Evolutionary conservation across 2,113 vertebrate species (phyloP).

Genomic region (Tringa solitaria): DNA sequence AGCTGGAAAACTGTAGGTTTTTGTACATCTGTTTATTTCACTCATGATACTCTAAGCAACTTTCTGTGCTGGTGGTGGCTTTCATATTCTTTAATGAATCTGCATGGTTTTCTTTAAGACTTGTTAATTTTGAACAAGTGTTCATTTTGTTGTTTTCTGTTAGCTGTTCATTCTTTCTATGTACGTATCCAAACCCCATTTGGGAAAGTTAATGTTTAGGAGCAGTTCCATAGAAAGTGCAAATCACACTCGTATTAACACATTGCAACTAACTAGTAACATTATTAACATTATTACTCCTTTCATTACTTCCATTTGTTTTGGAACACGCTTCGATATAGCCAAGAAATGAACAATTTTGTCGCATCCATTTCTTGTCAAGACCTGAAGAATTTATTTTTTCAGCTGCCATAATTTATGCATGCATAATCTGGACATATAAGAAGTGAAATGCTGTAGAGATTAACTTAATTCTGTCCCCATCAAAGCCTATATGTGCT

Average conservation of each 20-base stretch:
- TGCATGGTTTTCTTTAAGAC: background rate
- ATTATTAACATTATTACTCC: accelerated
- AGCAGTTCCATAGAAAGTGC: background rate
- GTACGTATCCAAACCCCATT: background rate
- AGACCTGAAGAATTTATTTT: background rate
- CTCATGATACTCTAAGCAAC: background rate
- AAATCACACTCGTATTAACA: accelerated
- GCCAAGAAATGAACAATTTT: background rate
- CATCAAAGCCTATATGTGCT: background rate
- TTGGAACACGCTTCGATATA: background rate
- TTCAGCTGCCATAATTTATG: background rate
- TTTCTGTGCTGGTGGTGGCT: background rate
- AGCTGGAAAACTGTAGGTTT: background rate
- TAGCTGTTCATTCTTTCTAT: background rate
- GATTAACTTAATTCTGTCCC: background rate
- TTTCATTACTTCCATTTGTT: background rate
- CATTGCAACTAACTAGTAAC: background rate
- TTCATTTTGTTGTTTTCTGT: background rate
- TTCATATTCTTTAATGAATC: background rate
- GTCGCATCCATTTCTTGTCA: background rate
- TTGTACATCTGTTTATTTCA: background rate
- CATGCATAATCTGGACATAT: background rate
- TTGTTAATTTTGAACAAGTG: background rate
- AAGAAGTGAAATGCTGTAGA: background rate
- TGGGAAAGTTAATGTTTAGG: background rate